Evolutionary conservation across 1,140 invertebrate species (phyloP), one percentile per base, ranked within the genome.

Genomic region (Orchesella cincta): DNA sequence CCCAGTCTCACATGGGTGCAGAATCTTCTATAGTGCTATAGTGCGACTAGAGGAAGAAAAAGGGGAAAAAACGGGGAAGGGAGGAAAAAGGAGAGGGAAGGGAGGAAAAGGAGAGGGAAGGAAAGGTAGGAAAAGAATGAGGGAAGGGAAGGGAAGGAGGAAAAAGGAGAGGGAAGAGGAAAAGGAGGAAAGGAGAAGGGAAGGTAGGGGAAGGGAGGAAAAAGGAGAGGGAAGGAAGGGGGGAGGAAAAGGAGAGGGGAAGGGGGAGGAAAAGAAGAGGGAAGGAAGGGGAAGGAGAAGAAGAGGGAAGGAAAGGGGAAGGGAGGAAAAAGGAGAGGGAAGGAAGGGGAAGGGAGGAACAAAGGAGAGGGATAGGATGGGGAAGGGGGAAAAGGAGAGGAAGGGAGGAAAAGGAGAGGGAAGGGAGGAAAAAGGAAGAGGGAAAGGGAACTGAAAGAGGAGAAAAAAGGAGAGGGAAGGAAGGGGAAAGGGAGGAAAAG

Each of bases 221-320:
- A 70, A 26, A 33, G 26, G 31, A 31, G 46, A 62, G 57, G 18
- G 18, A 28, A 16, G 33, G 33, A 20, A 16, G 14, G 23, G 75
- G 67, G 54, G 46, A 39, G n/a, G 64, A 26, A 28, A 74, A 52
- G 75, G 57, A 29, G n/a, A 29, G 31, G 35, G 51, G 35, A 39
- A 73, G 31, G 52, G 54, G 1, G 20, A 23, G 14, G 51, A 51
- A n/a, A 54, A 76, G 73, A 67, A 54, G 75, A 81, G 31, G 73
- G 70, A 71, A 39, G 73, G 62, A 75, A 28, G 54, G 73, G 76
- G 76, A 72, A 78, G 74, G 77, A 74, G 46, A 34, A 62, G 54
- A 51, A n/a, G 34, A 54, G 70, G 14, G 67, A 26, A 78, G 39
- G 51, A 64, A 74, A 76, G 57, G 46, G 29, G 20, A 36, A 35